phyloP scores from a whole-genome alignment of 2,113 vertebrate species.

The Prunella himalayana region DNA sequence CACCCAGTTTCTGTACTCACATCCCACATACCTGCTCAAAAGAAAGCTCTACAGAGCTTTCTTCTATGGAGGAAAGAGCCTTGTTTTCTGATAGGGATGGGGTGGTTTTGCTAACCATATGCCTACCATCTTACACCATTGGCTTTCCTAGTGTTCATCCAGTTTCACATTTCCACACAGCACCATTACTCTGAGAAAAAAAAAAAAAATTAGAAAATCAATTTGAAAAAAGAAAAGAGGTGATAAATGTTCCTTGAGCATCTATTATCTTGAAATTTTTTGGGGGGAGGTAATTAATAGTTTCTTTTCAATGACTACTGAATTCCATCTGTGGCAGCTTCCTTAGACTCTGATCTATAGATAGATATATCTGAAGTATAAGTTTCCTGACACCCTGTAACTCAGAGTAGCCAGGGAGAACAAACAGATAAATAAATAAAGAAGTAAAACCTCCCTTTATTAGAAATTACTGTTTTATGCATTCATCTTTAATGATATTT shows the following conservation, averaged over 20 bases:
- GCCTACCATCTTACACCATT: not conserved
- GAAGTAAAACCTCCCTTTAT: not conserved
- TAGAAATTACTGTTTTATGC: not conserved
- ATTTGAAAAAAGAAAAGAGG: not conserved
- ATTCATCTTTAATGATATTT: not conserved
- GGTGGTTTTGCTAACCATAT: not conserved
- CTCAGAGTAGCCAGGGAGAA: not conserved
- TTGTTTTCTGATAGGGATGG: not conserved
- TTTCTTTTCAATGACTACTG: not conserved
- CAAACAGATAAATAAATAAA: not conserved
- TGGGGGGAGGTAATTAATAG: rapidly evolving
- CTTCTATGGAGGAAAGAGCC: no score
- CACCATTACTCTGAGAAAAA: not conserved
- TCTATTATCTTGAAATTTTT: not conserved
- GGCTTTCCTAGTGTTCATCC: not conserved
- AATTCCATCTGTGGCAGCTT: not conserved
- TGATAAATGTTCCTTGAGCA: not conserved
- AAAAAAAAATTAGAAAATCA: not conserved
- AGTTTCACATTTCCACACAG: not conserved
- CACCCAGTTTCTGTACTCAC: not conserved
- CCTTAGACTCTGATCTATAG: not conserved
- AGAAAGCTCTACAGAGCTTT: no score
- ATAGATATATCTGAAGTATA: not conserved
- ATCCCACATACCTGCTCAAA: not conserved
- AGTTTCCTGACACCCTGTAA: not conserved